Conservation (phyloP, 2,888 invertebrate species). For the Drosophila percnosoma region DNA sequence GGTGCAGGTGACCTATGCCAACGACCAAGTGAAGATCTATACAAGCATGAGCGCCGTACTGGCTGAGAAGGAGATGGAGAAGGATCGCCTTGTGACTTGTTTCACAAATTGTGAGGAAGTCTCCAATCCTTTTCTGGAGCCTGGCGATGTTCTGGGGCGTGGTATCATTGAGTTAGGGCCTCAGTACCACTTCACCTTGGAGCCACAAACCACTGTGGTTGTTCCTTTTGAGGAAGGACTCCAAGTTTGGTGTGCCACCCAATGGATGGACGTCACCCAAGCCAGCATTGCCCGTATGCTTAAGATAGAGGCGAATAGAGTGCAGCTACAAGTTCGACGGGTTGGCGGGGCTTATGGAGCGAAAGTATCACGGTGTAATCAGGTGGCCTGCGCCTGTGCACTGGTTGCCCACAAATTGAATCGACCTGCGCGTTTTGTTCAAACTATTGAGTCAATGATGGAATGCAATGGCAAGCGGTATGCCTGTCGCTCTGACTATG, state of each 20-base stretch:
- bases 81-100: constrained; percentile 57
- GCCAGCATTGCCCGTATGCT: constrained; percentile 86
- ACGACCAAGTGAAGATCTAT: constrained; percentile 67
- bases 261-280: constrained; percentile 88
- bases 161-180: constrained; percentile 87
- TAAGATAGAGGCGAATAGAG: constrained; percentile 87
- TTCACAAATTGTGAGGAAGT: constrained; percentile 22
- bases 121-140: constrained; percentile 2
- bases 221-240: constrained; percentile 90
- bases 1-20: constrained; percentile 86
- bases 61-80: constrained; percentile 48
- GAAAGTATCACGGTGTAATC: constrained; percentile 88
- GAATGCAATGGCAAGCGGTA: constrained; percentile 88
- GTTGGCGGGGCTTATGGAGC: constrained; percentile 93
- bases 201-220: constrained; percentile 89
- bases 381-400: constrained; percentile 88
- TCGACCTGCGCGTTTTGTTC: constrained; percentile 89
- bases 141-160: constrained; percentile 59
- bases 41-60: constrained; percentile 85
- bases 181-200: constrained; percentile 92
- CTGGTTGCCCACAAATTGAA: constrained; percentile 87
- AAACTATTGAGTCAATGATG: constrained; percentile 91
- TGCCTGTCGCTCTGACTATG: constrained; percentile 88
- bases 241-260: constrained; percentile 88
- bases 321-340: constrained; percentile 90